Base-by-base conservation (phyloP, 2,113 vertebrate genomes). In the Aptenodytes forsteri region DNA sequence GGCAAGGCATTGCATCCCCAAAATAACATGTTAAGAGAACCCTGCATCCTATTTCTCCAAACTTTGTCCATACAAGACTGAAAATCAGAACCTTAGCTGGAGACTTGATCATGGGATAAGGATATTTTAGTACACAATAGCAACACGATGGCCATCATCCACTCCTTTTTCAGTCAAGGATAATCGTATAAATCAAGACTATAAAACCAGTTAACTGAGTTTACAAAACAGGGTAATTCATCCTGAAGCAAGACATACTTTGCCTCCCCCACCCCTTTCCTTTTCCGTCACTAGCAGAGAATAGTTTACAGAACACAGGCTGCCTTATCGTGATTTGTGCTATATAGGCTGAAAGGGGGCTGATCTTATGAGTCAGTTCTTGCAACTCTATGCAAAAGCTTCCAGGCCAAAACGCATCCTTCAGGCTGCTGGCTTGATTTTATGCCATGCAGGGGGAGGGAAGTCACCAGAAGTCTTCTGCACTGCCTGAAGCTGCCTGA, bases 351-450 rank as follows among this genome's bases (percentile, higher is more conserved):
- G 89, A 54, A 93, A 97, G 86, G 64, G 13, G 75, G 44, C n/a
- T 80, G 38, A 92, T n/a, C 47, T 88, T 49, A 29, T 66, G 85
- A 94, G 81, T 93, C 90, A 96, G 80, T 87, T 94, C 70, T 91
- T 70, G 78, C 70, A 95, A 69, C 50, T 94, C 62, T 10, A 13
- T 11, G 69, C 46, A 83, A 94, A 93, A 56, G 55, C 64, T 95
- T 92, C 67, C 88, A 94, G 83, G 85, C 82, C 90, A 96, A 88
- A 97, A 72, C 17, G 71, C 52, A 92, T 87, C 76, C 54, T 87
- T 91, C 91, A 95, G 70, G 89, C 77, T 75, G 55, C 22, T 75
- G 59, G 47, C 70, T 95, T 93, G 46, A 58, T 84, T 87, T 79
- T 49, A 67, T 70, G 49, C 65, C 67, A 82, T 1, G 7, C 47